These are phyloP conservation scores for Tridacna gigas DNA, from an alignment of 2,888 invertebrate genomes.

Conservation along the genomic window DNA sequence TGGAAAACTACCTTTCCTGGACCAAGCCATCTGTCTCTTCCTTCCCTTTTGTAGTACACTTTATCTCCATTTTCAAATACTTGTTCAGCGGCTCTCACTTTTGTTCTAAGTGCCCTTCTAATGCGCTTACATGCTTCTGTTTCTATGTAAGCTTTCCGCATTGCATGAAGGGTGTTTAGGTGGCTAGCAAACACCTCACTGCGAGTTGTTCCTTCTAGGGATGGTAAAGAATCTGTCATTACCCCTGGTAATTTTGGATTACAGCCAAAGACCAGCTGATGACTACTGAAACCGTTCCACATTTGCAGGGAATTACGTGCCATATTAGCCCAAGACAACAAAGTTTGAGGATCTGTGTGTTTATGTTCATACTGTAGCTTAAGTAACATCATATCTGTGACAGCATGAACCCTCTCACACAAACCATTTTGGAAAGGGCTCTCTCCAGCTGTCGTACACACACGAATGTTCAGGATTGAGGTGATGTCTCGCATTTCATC, in stretches of 20 bases:
- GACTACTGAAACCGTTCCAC: neutral
- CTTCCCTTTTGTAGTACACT: conserved; percentile 59
- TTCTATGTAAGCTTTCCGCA: conserved; percentile 46
- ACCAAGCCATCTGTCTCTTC: conserved; percentile 50
- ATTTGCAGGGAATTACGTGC: neutral
- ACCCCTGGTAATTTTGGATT: conserved; percentile 49
- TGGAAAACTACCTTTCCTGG: no score
- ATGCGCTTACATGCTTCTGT: neutral
- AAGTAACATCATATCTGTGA: neutral
- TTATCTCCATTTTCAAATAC: conserved; percentile 52
- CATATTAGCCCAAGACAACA: neutral
- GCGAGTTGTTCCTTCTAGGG: conserved; percentile 48
- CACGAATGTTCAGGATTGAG: neutral
- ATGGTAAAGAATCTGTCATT: conserved; percentile 42
- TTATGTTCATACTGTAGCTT: neutral
- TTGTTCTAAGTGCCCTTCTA: conserved; percentile 43
- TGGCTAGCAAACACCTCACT: conserved; percentile 37
- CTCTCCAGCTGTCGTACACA: neutral
- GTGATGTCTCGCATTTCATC: neutral
- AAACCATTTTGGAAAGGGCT: no score
- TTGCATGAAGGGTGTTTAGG: conserved; percentile 26
- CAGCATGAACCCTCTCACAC: neutral
- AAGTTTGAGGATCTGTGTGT: neutral
- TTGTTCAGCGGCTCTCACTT: conserved; percentile 56
- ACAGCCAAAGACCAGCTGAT: conserved; percentile 14